These are phyloP conservation scores for Lepidocolaptes lacrymiger DNA, from an alignment of 2,797 vertebrate genomes.

Conservation along the genomic window DNA sequence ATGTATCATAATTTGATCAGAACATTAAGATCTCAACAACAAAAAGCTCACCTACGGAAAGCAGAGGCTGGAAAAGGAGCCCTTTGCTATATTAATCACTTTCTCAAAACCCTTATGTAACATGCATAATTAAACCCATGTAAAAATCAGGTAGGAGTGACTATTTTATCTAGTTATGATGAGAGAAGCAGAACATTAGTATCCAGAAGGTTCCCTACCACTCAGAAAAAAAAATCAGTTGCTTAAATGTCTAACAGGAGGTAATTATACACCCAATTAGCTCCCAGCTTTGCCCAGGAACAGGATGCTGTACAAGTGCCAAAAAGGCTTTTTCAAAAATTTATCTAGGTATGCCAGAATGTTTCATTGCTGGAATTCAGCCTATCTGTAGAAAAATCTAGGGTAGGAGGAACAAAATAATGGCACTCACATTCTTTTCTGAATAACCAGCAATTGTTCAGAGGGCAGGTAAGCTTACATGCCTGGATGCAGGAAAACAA, in stretches of 20 bases:
- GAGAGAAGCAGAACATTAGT: conserved; percentile 8
- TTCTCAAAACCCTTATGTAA: neutral
- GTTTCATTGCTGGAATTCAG: conserved; percentile 17
- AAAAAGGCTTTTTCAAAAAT: conserved; percentile 56
- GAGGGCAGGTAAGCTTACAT: neutral
- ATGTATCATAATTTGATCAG: neutral
- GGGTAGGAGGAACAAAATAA: neutral
- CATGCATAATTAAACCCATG: neutral
- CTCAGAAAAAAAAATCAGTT: neutral
- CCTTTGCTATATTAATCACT: neutral
- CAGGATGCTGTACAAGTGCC: conserved; percentile 56
- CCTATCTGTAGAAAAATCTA: conserved; percentile 51
- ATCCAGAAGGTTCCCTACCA: conserved; percentile 49
- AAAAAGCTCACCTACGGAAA: neutral
- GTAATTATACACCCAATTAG: conserved; percentile 70
- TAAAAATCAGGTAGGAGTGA: conserved; percentile 21
- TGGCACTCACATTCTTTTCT: neutral
- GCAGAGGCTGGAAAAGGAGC: neutral
- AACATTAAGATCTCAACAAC: neutral
- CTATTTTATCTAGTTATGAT: conserved; percentile 1
- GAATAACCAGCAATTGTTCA: neutral
- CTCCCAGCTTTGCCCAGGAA: conserved; percentile 51
- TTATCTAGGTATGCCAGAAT: conserved; percentile 30
- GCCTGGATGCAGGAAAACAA: neutral
- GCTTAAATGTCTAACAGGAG: conserved; percentile 60